A percentile compares a stretch with the other conserved stretches of the same genome.
These are phyloP conservation scores for Dicaeum eximium DNA, from an alignment of 2,113 vertebrate species.

Conservation along the genomic window DNA sequence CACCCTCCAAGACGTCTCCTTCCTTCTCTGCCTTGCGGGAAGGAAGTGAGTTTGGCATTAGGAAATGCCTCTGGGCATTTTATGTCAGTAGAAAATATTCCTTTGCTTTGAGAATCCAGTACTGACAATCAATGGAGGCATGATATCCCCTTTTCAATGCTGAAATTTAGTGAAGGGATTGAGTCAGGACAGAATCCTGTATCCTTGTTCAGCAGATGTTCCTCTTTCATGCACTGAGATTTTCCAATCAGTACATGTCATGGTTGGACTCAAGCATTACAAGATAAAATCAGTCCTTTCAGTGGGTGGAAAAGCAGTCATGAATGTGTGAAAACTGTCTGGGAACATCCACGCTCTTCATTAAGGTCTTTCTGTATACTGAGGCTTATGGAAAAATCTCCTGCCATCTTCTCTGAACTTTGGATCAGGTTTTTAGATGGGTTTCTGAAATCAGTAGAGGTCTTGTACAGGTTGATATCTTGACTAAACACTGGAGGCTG, in stretches of 20 bases:
- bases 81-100: background rate
- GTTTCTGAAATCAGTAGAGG: background rate
- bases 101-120: background rate
- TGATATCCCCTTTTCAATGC: background rate
- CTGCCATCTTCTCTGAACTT: background rate
- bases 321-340: conserved; percentile 63
- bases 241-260: conserved; percentile 33
- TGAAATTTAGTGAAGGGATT: background rate
- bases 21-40: background rate
- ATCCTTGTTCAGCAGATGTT: conserved; percentile 1
- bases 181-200: background rate
- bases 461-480: background rate
- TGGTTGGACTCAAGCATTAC: conserved; percentile 21
- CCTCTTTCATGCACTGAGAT: background rate
- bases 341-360: conserved; percentile 45
- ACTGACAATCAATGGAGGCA: background rate
- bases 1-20: background rate
- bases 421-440: background rate
- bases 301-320: conserved; percentile 44
- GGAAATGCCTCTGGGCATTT: background rate
- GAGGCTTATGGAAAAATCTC: conserved; percentile 12
- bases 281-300: conserved; percentile 51
- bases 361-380: conserved; percentile 8
- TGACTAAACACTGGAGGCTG: background rate
- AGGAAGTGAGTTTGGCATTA: background rate